Conservation (phyloP, 2,113 vertebrate genomes). For the Sakesphorus luctuosus region DNA sequence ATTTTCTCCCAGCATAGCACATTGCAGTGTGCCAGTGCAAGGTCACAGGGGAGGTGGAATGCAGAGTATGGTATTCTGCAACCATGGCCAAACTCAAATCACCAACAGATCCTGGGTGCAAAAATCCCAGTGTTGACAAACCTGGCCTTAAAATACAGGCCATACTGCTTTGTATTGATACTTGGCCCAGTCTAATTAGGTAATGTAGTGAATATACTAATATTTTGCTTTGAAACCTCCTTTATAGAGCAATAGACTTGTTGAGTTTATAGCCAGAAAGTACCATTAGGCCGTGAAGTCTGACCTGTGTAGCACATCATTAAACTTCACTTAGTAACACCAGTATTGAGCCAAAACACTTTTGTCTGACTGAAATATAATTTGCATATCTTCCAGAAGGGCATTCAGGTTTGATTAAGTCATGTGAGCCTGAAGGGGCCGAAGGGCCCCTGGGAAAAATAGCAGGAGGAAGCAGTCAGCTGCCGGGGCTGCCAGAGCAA, state of each 20-base stretch:
- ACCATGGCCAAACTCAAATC: neutral
- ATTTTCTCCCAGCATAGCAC: neutral
- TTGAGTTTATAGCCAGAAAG: slow-evolving; percentile 8
- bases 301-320: slow-evolving; percentile 62
- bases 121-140: neutral
- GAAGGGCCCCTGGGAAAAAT: slow-evolving; percentile 64
- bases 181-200: neutral
- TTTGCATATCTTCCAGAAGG: slow-evolving; percentile 68
- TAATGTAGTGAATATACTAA: neutral
- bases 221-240: slow-evolving; percentile 1
- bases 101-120: neutral
- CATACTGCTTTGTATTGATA: neutral
- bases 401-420: slow-evolving; percentile 66
- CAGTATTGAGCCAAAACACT: slow-evolving; percentile 49
- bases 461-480: slow-evolving; percentile 53
- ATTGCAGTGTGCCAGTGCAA: neutral
- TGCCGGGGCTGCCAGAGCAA: slow-evolving; percentile 52
- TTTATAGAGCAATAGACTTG: neutral
- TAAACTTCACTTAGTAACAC: slow-evolving; percentile 65
- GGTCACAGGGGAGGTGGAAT: neutral
- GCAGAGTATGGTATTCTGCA: neutral
- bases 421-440: slow-evolving; percentile 50
- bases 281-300: neutral
- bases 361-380: slow-evolving; percentile 57
- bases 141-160: neutral